A percentile compares a stretch with the other conserved stretches of the same genome.
Conservation (phyloP, 2,113 vertebrate genomes). For the Pyrgilauda ruficollis region DNA sequence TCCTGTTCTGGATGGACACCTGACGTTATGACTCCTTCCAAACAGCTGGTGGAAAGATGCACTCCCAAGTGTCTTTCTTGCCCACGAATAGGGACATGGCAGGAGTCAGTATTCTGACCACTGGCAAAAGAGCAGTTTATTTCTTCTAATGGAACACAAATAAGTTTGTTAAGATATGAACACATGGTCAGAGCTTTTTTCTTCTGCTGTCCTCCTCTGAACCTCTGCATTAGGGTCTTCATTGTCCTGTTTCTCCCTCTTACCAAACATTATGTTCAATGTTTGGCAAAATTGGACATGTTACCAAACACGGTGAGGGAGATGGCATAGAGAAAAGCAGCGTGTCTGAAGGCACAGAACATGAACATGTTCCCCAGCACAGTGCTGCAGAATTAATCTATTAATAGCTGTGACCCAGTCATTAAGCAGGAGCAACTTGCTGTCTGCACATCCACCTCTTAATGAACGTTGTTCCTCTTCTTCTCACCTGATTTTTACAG, state of each 20-base stretch:
- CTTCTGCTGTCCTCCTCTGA: background rate
- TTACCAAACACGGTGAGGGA: background rate
- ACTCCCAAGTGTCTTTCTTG: background rate
- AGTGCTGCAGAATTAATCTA: background rate
- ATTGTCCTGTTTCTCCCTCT: background rate
- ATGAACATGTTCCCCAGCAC: background rate
- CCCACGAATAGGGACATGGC: fast-evolving
- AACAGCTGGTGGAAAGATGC: background rate
- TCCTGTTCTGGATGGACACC: background rate
- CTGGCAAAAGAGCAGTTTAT: fast-evolving
- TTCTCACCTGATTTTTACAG: background rate
- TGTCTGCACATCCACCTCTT: background rate
- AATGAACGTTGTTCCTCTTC: background rate
- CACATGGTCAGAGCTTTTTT: background rate
- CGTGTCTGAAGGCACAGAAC: background rate
- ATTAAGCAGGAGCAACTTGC: background rate
- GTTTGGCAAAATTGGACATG: too few relatives aligned
- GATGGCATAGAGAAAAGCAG: background rate
- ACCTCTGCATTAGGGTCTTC: background rate
- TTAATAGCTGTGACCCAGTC: background rate
- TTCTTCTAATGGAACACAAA: background rate
- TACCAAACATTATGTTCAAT: background rate
- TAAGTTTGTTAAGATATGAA: background rate
- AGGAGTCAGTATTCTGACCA: background rate
- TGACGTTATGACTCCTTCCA: background rate